Evolutionary conservation across 2,113 vertebrate species (phyloP), one percentile per base, ranked within the genome.

Genomic region (Rhipidura dahli): DNA sequence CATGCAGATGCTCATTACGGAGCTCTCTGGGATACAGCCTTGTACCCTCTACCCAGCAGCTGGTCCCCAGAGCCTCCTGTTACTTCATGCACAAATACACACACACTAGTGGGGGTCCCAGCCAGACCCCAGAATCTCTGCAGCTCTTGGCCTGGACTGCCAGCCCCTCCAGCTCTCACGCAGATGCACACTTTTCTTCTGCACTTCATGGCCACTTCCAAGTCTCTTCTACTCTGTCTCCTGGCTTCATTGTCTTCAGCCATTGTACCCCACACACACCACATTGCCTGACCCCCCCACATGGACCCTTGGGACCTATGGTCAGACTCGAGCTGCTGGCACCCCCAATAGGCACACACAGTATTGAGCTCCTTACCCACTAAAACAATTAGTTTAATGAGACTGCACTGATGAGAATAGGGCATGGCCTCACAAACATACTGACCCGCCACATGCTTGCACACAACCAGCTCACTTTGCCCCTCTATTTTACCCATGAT

Each of bases 221-320:
- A 37, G 37, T 18, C 26, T 53, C 39, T n/a, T 12, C 39, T 37
- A 4, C 18, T 35, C 15, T 11, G 33, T 39, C 27, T 31, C 20
- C 53, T 23, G 15, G 15, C 69, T 61, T 42, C 47, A 17, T 0
- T 12, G 24, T 6, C 54, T 22, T n/a, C 10, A 9, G 31, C 0
- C 1, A 61, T 16, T 1, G 2, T 20, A 35, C 10, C 3, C 26
- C 1, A 56, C 0, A 0, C 8, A 4, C 3, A 2, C 10, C 22
- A 16, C 18, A 6, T 33, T 39, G 13, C 31, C 18, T 4, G 9
- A 44, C 24, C 10, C 44, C 0, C 1, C 35, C 33, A 61, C 6
- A 0, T 2, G 1, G 26, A 15, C 39, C 26, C 5, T 13, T 65
- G 31, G 26, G 64, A 60, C 28, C 27, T 17, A 9, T 0, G 5